Conservation (phyloP, 2,888 invertebrate species). For the Formica aserva region DNA sequence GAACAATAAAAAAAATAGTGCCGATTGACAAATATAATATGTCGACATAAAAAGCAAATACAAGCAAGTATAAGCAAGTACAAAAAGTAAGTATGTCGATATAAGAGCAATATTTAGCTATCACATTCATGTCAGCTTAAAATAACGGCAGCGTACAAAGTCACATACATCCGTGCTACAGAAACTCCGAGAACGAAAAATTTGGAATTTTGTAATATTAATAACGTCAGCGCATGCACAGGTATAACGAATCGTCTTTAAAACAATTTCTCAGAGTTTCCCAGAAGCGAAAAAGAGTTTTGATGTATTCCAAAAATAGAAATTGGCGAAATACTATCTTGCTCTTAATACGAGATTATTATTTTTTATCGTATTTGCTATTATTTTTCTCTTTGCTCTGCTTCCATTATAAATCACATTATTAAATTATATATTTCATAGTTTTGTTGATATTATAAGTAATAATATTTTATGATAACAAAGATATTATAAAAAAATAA, state of each 20-base stretch:
- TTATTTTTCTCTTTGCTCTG: neutral
- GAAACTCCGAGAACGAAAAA: conserved; percentile 42
- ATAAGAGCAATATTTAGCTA: conserved; percentile 14
- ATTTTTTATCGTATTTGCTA: neutral
- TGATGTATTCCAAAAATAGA: conserved; percentile 44
- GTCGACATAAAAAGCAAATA: neutral
- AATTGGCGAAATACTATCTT: conserved; percentile 29
- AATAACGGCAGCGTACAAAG: conserved; percentile 50
- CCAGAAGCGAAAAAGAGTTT: conserved; percentile 52
- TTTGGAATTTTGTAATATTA: conserved; percentile 25
- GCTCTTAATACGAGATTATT: neutral
- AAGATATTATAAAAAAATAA: neutral
- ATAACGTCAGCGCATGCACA: neutral
- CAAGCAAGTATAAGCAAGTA: too few relatives aligned
- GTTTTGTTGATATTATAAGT: neutral
- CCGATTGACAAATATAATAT: neutral
- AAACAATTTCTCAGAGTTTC: conserved; percentile 56
- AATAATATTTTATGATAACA: conserved; percentile 4
- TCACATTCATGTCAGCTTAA: conserved; percentile 6
- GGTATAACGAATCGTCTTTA: neutral
- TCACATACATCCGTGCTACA: conserved; percentile 29
- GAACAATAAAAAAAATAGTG: neutral
- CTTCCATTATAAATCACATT: neutral
- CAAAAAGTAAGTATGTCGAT: neutral
- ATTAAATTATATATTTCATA: neutral